These are phyloP conservation scores for Colius striatus DNA, from an alignment of 2,113 vertebrate genomes.

Conservation along the genomic window DNA sequence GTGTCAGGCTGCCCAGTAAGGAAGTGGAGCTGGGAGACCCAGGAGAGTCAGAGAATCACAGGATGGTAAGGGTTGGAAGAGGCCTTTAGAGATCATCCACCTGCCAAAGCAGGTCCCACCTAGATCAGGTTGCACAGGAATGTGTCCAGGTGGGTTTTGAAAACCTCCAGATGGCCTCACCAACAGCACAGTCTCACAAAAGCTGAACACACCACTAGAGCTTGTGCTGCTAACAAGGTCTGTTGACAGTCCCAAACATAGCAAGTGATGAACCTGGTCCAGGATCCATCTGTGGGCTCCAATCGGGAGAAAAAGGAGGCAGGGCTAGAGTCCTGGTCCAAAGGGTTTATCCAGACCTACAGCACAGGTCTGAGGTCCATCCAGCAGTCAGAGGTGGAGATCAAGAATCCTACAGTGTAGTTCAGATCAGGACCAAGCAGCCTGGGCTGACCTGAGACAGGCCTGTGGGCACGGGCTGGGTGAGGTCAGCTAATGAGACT, in stretches of 20 bases:
- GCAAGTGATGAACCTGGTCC: not conserved
- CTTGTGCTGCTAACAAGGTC: not conserved
- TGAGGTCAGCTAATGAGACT: not conserved
- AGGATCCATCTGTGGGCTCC: not conserved
- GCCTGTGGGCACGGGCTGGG: not conserved
- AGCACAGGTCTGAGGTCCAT: not conserved
- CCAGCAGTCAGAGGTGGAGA: not conserved
- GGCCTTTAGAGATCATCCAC: too few relatives aligned
- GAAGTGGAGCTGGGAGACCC: not conserved
- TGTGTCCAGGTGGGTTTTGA: too few relatives aligned
- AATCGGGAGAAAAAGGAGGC: not conserved
- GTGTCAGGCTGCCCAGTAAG: not conserved
- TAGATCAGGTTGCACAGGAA: too few relatives aligned
- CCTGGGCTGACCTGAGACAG: not conserved
- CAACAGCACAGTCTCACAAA: not conserved
- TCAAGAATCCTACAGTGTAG: not conserved
- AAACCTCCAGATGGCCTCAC: not conserved
- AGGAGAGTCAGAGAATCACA: not conserved
- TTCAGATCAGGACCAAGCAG: not conserved
- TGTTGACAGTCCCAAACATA: fast-evolving
- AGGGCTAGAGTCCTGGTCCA: not conserved
- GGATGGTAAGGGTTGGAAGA: too few relatives aligned
- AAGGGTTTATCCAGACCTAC: not conserved
- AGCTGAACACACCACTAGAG: fast-evolving
- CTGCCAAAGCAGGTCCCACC: too few relatives aligned